Conservation (phyloP, 1,140 invertebrate species). For the Hylaeus anthracinus region DNA sequence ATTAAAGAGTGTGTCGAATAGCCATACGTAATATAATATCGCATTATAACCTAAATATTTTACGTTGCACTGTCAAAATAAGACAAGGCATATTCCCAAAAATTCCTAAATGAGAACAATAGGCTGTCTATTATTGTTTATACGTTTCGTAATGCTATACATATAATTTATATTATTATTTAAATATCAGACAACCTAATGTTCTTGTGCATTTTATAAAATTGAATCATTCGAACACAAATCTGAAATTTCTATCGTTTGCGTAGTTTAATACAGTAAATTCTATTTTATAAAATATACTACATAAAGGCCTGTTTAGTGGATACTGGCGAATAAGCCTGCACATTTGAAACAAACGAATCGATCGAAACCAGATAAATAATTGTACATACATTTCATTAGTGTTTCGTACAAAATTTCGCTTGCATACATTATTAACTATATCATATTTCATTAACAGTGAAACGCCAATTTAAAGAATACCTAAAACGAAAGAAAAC, state of each 20-base stretch:
- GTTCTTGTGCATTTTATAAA: slow-evolving; percentile 67
- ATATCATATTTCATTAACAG: not conserved
- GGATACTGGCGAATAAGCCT: slow-evolving; percentile 59
- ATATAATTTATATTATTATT: slow-evolving; percentile 61
- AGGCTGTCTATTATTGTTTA: slow-evolving; percentile 56
- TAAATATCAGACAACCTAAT: slow-evolving; percentile 60
- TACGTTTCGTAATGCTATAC: slow-evolving; percentile 42
- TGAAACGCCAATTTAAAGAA: slow-evolving; percentile 10
- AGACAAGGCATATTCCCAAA: slow-evolving; percentile 73
- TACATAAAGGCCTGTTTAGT: slow-evolving; percentile 66
- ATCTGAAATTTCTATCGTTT: slow-evolving; percentile 52
- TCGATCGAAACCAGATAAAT: slow-evolving; percentile 23
- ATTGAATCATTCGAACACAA: slow-evolving; percentile 62
- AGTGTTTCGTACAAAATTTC: not conserved
- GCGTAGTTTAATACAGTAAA: slow-evolving; percentile 42
- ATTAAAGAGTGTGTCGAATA: slow-evolving; percentile 12
- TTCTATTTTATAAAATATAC: slow-evolving; percentile 56
- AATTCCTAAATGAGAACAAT: slow-evolving; percentile 54
- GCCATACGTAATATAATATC: slow-evolving; percentile 23
- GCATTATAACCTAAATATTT: slow-evolving; percentile 36
- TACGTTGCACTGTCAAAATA: slow-evolving; percentile 71
- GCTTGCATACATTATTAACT: slow-evolving; percentile 2
- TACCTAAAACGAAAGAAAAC: slow-evolving; percentile 26
- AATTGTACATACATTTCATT: not conserved
- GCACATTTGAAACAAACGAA: slow-evolving; percentile 53